Percentiles rank a stretch among this genome's conserved stretches.
These are phyloP conservation scores for Theristicus caerulescens DNA, from an alignment of 2,113 vertebrate genomes.

Conservation along the genomic window DNA sequence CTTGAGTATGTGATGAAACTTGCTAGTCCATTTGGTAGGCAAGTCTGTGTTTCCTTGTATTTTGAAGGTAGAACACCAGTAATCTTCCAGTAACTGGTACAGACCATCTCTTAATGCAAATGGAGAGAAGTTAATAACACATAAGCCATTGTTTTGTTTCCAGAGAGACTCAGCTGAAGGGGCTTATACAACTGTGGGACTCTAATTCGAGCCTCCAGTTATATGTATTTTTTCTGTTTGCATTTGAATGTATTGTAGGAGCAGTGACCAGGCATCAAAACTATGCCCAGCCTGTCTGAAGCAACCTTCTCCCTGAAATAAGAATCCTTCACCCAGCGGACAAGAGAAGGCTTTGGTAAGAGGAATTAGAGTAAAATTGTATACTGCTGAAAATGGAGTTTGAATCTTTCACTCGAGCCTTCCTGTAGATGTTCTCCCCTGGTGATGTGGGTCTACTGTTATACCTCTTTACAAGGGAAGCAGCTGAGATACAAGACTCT, in stretches of 20 bases:
- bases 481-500: not conserved
- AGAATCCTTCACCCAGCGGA: not conserved
- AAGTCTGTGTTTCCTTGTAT: not conserved
- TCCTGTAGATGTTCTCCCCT: not conserved
- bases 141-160: not conserved
- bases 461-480: not conserved
- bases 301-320: not conserved
- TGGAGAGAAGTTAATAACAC: conserved; percentile 5
- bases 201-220: not conserved
- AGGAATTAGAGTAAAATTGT: not conserved
- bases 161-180: conserved; percentile 12
- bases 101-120: not conserved
- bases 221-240: not conserved
- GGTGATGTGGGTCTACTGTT: not conserved
- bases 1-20: not conserved
- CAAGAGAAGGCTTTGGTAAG: not conserved
- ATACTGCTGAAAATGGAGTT: not conserved
- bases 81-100: not conserved
- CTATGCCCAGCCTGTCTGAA: not conserved
- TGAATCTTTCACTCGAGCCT: not conserved
- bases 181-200: not conserved
- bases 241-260: not conserved
- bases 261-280: not conserved
- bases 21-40: not conserved
- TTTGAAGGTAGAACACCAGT: not conserved